Evolutionary conservation across 2,113 vertebrate genomes (phyloP).

Genomic region (Eubucco bourcierii): DNA sequence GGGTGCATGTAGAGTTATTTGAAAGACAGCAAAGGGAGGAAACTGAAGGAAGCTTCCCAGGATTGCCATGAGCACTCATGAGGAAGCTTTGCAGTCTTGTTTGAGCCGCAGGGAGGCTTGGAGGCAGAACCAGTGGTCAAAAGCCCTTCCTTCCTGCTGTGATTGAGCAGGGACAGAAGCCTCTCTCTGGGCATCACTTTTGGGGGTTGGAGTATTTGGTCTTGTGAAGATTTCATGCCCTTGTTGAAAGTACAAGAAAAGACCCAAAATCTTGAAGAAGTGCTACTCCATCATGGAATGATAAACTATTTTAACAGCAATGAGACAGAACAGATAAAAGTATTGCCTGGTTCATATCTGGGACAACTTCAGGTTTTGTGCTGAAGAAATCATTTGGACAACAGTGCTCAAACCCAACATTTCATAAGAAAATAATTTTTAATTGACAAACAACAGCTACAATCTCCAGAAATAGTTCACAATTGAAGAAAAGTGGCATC

Average conservation of each 20-base stretch:
- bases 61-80: accelerated
- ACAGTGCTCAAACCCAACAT: neutral
- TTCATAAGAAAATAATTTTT: neutral
- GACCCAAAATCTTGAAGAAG: neutral
- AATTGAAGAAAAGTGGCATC: neutral
- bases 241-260: neutral
- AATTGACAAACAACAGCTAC: neutral
- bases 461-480: neutral
- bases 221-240: accelerated
- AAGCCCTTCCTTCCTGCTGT: neutral
- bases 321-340: neutral
- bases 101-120: accelerated
- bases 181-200: accelerated
- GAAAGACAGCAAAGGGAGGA: neutral
- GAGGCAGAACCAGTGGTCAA: neutral
- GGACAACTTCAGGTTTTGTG: neutral
- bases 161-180: neutral
- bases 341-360: neutral
- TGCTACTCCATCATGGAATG: neutral
- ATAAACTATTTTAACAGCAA: neutral
- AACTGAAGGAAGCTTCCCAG: neutral
- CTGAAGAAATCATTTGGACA: neutral
- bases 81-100: neutral
- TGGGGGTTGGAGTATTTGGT: neutral
- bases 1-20: neutral